Evolutionary conservation across 2,888 invertebrate species (phyloP).

Genomic region (Yponomeuta evonymella): DNA sequence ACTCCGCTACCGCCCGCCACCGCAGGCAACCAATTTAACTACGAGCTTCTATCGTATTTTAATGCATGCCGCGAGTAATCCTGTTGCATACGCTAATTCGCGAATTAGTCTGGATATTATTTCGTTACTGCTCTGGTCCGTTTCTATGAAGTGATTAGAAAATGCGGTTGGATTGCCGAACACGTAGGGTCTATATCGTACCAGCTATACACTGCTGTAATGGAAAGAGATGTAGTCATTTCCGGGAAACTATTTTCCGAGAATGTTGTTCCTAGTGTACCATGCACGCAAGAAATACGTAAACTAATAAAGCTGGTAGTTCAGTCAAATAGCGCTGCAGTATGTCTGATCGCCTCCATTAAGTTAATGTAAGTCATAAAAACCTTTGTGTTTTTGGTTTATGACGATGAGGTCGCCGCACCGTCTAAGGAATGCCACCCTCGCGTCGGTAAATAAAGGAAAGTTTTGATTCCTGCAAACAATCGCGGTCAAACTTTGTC

Average conservation of each 20-base stretch:
- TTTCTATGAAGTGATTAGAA: background rate
- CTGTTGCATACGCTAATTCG: background rate
- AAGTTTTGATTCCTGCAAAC: conserved; percentile 43
- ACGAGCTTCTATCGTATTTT: conserved; percentile 5
- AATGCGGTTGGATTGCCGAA: background rate
- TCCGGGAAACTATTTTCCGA: background rate
- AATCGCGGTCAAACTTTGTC: conserved; percentile 36
- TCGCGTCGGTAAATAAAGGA: conserved; percentile 34
- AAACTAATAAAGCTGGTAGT: conserved; percentile 22
- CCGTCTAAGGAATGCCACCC: conserved; percentile 32
- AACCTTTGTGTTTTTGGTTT: conserved; percentile 65
- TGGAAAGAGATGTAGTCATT: background rate
- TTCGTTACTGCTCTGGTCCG: background rate
- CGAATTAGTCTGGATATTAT: conserved; percentile 9
- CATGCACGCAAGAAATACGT: background rate
- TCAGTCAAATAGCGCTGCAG: conserved; percentile 46
- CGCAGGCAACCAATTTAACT: conserved; percentile 17
- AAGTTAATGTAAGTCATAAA: conserved; percentile 62
- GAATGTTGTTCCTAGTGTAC: background rate
- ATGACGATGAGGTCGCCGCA: conserved; percentile 48
- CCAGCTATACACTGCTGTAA: background rate
- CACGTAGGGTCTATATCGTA: background rate
- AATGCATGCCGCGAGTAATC: conserved; percentile 7
- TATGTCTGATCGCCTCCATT: conserved; percentile 58
- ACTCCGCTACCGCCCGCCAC: conserved; percentile 8